Percentiles rank a stretch among this genome's conserved stretches.
phyloP scores from a whole-genome alignment of 2,888 invertebrate genomes.

The Acheta domesticus region DNA sequence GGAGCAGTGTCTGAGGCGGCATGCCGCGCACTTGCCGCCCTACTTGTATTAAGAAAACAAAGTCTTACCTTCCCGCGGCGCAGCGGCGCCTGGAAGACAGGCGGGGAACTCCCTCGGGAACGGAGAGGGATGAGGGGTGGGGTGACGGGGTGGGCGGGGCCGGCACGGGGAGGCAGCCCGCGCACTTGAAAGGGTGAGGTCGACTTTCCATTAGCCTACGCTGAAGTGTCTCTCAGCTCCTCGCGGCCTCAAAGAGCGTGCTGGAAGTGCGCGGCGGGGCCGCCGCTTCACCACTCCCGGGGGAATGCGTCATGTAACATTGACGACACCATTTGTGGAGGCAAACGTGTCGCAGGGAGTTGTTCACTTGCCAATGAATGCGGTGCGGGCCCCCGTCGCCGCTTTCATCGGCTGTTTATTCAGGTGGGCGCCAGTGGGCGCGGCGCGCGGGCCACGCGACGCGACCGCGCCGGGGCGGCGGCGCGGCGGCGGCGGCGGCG shows the following conservation, averaged over 20 bases:
- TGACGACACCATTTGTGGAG: neutral
- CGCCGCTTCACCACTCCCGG: neutral
- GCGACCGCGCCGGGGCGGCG: too few relatives aligned
- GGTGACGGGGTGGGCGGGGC: neutral
- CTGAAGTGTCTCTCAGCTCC: slow-evolving; percentile 7
- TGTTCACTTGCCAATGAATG: neutral
- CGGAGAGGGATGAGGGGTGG: neutral
- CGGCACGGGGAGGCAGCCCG: neutral
- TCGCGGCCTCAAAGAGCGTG: neutral
- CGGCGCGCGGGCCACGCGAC: too few relatives aligned
- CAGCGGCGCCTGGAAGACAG: neutral
- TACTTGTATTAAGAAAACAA: slow-evolving; percentile 9
- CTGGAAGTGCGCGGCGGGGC: neutral
- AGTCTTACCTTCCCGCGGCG: slow-evolving; percentile 18
- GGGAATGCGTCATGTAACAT: slow-evolving; percentile 8
- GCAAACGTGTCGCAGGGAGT: neutral
- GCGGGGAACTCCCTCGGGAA: neutral
- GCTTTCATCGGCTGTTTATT: neutral
- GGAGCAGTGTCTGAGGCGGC: too few relatives aligned
- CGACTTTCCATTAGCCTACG: slow-evolving; percentile 7
- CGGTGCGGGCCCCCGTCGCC: neutral
- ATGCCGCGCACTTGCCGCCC: neutral
- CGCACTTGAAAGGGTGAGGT: too few relatives aligned
- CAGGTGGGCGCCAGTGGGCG: neutral
- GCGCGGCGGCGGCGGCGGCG: too few relatives aligned